Evolutionary conservation across 2,888 invertebrate genomes (phyloP).

Genomic region (Caenorhabditis sulstoni): DNA sequence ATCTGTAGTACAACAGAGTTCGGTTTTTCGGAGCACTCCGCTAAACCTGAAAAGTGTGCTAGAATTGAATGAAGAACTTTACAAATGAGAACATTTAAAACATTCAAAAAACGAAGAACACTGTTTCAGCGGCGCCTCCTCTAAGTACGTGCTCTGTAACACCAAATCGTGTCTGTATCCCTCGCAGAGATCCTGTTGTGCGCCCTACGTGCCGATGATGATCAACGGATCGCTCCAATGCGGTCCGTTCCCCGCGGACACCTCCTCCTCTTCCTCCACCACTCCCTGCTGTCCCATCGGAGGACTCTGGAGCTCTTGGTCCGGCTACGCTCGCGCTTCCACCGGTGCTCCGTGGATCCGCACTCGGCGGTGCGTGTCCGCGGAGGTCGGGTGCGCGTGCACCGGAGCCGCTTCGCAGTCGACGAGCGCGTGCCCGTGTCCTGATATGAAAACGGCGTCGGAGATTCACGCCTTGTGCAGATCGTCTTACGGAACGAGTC

Average conservation of each 20-base stretch:
- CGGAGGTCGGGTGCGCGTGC: slow-evolving; percentile 9
- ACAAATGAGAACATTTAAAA: no score
- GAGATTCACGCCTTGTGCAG: no score
- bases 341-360: not conserved
- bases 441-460: no score
- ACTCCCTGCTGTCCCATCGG: slow-evolving; percentile 33
- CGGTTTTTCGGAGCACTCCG: no score
- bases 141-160: slow-evolving; percentile 5
- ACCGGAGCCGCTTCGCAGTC: not conserved
- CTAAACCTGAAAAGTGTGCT: no score
- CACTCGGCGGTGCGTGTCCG: slow-evolving; percentile 17
- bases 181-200: slow-evolving; percentile 24
- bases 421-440: slow-evolving; percentile 13
- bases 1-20: no score
- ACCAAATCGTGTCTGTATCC: slow-evolving; percentile 28
- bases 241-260: slow-evolving; percentile 22
- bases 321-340: slow-evolving; percentile 4
- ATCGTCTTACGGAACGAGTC: no score
- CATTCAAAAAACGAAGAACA: no score
- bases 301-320: slow-evolving; percentile 23
- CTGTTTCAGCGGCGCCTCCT: slow-evolving; percentile 9
- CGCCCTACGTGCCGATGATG: slow-evolving; percentile 22
- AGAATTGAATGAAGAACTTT: no score
- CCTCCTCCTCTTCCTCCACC: not conserved
- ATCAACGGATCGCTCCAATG: slow-evolving; percentile 21